Base-by-base conservation (phyloP, 2,888 invertebrate species). In the Hirtodrosophila trivittata region DNA sequence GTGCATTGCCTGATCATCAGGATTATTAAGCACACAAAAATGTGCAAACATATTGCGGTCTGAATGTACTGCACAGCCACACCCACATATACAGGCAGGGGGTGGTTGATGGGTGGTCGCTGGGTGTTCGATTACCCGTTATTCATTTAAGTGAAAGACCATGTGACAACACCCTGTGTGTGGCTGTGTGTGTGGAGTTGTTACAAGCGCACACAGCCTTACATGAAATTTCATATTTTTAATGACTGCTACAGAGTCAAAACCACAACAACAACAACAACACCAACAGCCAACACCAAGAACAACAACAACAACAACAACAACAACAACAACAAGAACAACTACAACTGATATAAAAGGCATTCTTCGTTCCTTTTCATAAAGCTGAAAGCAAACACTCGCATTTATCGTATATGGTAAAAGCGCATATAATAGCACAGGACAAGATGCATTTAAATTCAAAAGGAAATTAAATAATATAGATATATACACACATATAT, bases 211-310 rank as follows among this genome's bases (percentile, higher is more conserved):
- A 21, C n/a, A 5, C 18, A 58, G 56, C 57, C 64, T 66, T 63
- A 57, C 64, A 83, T 80, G 60, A 73, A 86, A 72, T 78, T 78
- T 70, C 86, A 86, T 86, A 81, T 86, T 83, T 83, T 78, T 80
- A 83, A 80, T 80, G 86, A 75, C 73, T 78, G 60, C 41, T 66
- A 57, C 32, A 10, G 49, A 68, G 80, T 72, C 68, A 76, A 71
- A 66, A 51, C 49, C 56, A 55, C 10, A 41, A 50, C 50, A 62
- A 54, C 57, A 42, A 54, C 64, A 33, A 55, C 47, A n/a, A n/a
- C n/a, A n/a, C n/a, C n/a, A n/a, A 42, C 41, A 25, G 25, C 9
- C 42, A 66, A 50, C 57, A 68, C 37, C 59, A 66, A 43, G 55
- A 54, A 30, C 38, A 55, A 41, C 42, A 26, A 35, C 49, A 50